A percentile compares a stretch with the other conserved stretches of the same genome.
Conservation (phyloP, 1,140 invertebrate species). For the Euura saliciscinereae region DNA sequence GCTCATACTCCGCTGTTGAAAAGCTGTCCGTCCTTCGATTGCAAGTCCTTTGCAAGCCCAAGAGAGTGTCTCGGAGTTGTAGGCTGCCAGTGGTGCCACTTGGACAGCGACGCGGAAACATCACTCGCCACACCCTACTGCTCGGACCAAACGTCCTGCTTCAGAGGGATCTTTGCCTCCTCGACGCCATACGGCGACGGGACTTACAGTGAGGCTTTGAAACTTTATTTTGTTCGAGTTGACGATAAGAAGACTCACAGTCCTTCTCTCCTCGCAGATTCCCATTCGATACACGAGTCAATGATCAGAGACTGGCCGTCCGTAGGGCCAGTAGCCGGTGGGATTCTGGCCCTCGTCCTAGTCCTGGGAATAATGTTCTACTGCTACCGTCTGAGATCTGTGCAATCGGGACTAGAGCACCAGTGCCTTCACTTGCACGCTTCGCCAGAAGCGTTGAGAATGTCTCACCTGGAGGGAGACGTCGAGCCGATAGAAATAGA, state of each 20-base stretch:
- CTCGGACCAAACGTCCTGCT: slow-evolving; percentile 78
- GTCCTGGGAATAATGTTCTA: slow-evolving; percentile 68
- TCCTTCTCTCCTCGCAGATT: slow-evolving; percentile 43
- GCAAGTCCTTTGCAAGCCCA: slow-evolving; percentile 75
- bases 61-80: slow-evolving; percentile 82
- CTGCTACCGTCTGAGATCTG: slow-evolving; percentile 64
- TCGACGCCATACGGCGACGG: slow-evolving; percentile 81
- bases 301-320: slow-evolving; percentile 62
- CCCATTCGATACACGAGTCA: slow-evolving; percentile 56
- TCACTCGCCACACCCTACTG: slow-evolving; percentile 76
- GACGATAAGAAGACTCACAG: background rate
- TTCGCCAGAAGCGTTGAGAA: slow-evolving; percentile 51
- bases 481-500: slow-evolving; percentile 48
- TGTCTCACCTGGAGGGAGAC: slow-evolving; percentile 54
- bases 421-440: slow-evolving; percentile 54
- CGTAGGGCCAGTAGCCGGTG: slow-evolving; percentile 69
- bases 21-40: slow-evolving; percentile 77
- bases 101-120: slow-evolving; percentile 76
- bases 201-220: slow-evolving; percentile 58
- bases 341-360: slow-evolving; percentile 67
- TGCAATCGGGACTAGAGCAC: slow-evolving; percentile 53
- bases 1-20: slow-evolving; percentile 59
- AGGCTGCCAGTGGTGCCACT: slow-evolving; percentile 91
- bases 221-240: background rate
- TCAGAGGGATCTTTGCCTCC: slow-evolving; percentile 83